Conservation (phyloP, 2,113 vertebrate species). For the Calyptommatus sinebrachiatus region DNA sequence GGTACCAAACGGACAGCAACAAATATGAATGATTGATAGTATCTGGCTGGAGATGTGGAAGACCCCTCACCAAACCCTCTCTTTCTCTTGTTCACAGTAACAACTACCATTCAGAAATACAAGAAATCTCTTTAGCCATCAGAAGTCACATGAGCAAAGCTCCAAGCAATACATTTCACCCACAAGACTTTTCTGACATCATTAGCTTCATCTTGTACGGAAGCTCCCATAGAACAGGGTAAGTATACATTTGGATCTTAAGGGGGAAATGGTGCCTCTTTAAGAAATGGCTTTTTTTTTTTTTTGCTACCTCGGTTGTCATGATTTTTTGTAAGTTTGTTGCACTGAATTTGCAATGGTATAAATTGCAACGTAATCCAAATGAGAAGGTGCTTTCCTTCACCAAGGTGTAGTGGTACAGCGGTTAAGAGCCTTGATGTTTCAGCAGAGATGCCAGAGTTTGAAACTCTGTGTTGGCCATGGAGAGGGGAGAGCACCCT, state of each 20-base stretch:
- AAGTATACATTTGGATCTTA: constrained; percentile 39
- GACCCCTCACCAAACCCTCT: not conserved
- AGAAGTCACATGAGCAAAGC: constrained; percentile 92
- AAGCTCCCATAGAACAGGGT: constrained; percentile 92
- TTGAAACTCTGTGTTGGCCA: too few species aligned
- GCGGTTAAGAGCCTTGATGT: too few species aligned
- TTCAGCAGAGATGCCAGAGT: too few species aligned
- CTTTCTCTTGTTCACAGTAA: constrained; percentile 73
- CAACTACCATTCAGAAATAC: constrained; percentile 88
- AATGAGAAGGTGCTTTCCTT: not conserved
- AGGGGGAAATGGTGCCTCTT: not conserved
- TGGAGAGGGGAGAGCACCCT: too few species aligned
- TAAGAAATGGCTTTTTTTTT: not conserved
- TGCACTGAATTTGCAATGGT: not conserved
- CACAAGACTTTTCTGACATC: constrained; percentile 97
- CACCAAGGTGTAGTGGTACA: too few species aligned
- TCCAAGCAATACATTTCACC: constrained; percentile 95
- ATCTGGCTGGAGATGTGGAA: not conserved
- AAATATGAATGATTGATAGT: not conserved
- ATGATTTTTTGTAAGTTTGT: not conserved
- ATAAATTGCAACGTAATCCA: not conserved
- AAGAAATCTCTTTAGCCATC: constrained; percentile 90
- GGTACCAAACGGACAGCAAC: too few species aligned
- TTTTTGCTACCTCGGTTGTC: not conserved
- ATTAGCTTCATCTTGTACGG: constrained; percentile 98